Base-by-base conservation (phyloP, 2,888 invertebrate species). In the Netelia fuscicornis region DNA sequence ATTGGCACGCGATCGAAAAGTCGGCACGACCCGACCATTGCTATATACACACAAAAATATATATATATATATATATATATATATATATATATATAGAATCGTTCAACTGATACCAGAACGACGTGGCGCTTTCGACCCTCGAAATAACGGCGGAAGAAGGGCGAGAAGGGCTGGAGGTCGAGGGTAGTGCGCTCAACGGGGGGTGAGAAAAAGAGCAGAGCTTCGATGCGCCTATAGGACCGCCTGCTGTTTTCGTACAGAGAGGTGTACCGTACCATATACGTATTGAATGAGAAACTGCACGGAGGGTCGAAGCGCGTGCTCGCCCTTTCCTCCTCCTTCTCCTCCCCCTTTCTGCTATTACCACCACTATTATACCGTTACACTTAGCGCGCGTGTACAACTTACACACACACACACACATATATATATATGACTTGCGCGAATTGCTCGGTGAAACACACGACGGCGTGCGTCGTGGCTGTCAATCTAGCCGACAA, bases 1-100 rank as follows among this genome's bases (percentile, higher is more conserved):
- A 86, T 86, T 85, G 86, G 81, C 86, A 86, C 81, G 85, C 86
- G 85, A 86, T 86, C 85, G 85, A 83, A 85, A 85, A 86, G 85
- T 83, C 81, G 81, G 77, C 65, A 56, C 17, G 10, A 17, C 30
- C 42, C 67, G 20, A 37, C 54, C 67, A 37, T n/a, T 2, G n/a
- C 11, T 9, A 30, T 37, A 42, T 6, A 65, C 23, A 58, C 17
- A 17, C 17, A 17, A 17, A 17, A 17, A 17, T 58, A 56, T 58
- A 58, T 20, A 44, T 62, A 62, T 37, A 58, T 20, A 44, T 62
- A 74, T 58, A 56, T 58, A 58, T 20, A 44, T 62, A 62, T 37
- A 17, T 58, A 56, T 58, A 58, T 20, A 44, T 62, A 62, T 37
- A 58, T 20, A 44, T 62, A 74, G 11, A 25, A 62, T 5, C 11